A percentile compares a stretch with the other conserved stretches of the same genome.
Evolutionary conservation across 2,797 vertebrate species (phyloP).

Genomic region (Epinephelus malabaricus): DNA sequence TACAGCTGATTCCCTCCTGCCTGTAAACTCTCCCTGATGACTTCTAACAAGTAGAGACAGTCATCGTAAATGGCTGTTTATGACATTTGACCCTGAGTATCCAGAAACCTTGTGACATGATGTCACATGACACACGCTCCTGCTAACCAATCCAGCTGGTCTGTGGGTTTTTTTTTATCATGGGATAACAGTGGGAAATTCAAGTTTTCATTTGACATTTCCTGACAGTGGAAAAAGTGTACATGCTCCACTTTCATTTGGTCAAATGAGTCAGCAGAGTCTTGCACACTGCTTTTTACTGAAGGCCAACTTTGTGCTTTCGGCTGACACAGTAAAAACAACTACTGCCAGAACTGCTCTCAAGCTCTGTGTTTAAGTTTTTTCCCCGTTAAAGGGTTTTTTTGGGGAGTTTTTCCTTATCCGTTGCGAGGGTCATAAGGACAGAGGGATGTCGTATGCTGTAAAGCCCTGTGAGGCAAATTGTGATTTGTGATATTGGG

Average conservation of each 20-base stretch:
- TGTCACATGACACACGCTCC: slow-evolving; percentile 8
- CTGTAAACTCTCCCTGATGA: not conserved
- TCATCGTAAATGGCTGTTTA: not conserved
- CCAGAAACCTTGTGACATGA: slow-evolving; percentile 3
- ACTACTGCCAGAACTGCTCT: not conserved
- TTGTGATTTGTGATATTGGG: no score
- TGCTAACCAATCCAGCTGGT: not conserved
- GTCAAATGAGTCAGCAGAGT: slow-evolving; percentile 13
- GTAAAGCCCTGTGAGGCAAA: no score
- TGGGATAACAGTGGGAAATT: slow-evolving; percentile 13
- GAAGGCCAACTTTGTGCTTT: not conserved
- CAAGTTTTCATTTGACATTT: slow-evolving; percentile 25
- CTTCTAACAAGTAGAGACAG: not conserved
- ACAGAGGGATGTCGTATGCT: no score
- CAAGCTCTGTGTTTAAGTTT: not conserved
- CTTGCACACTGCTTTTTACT: not conserved
- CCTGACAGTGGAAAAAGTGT: not conserved
- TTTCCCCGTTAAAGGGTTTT: no score
- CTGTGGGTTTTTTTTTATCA: slow-evolving; percentile 14
- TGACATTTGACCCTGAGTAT: slow-evolving; percentile 4
- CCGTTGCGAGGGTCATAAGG: no score
- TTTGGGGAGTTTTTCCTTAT: no score
- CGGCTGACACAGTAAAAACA: not conserved
- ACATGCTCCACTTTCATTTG: slow-evolving; percentile 1
- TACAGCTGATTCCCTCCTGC: not conserved